Percentiles rank a stretch among this genome's conserved stretches.
phyloP scores from a whole-genome alignment of 30 jellyfish, hydroid and myxozoan genomes.

The Pseudorhiza aurosa region DNA sequence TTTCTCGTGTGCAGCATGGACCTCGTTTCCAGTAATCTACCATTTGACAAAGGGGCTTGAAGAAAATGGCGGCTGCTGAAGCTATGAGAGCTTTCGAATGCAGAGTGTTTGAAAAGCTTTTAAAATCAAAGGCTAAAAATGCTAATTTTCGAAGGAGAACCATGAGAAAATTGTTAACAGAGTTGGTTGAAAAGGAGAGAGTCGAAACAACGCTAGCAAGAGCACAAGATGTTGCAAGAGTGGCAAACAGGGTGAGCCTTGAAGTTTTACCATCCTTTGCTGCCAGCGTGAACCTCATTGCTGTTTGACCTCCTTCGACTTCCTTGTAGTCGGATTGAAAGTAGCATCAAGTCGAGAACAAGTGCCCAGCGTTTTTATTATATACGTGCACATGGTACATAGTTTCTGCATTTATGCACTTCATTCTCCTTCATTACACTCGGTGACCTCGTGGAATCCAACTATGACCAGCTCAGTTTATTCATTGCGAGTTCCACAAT shows the following conservation, averaged over 20 bases:
- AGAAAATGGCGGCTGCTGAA: slow-evolving; percentile 67
- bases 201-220: slow-evolving; percentile 73
- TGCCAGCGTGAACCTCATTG: not conserved
- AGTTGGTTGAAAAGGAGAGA: slow-evolving; percentile 82
- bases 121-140: slow-evolving; percentile 51
- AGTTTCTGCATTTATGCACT: no score
- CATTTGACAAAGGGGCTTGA: not conserved
- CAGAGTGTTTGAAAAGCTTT: slow-evolving; percentile 74
- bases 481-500: no score
- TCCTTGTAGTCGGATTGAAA: no score
- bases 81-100: slow-evolving; percentile 47
- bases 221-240: slow-evolving; percentile 83
- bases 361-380: no score
- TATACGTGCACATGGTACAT: no score
- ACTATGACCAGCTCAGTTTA: no score
- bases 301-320: no score
- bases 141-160: slow-evolving; percentile 61
- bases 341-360: no score
- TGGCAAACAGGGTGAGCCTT: slow-evolving; percentile 88
- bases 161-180: slow-evolving; percentile 52
- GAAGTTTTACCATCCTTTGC: not conserved
- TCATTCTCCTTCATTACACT: no score
- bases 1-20: not conserved
- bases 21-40: not conserved
- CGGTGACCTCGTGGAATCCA: no score